phyloP scores from a whole-genome alignment of 2,113 vertebrate genomes.

The Mystacornis crossleyi region DNA sequence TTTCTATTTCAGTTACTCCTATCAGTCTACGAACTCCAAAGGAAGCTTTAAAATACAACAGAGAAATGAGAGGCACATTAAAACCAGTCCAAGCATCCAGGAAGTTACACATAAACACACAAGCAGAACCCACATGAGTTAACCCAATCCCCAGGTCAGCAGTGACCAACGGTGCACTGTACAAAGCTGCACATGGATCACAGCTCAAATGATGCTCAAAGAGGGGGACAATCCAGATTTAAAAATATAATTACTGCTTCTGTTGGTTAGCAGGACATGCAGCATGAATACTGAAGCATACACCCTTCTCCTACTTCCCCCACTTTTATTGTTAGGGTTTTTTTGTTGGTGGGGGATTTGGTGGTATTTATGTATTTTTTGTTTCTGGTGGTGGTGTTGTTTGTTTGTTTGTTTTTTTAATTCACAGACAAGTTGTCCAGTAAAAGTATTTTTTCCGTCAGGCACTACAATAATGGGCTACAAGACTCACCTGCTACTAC shows the following conservation, averaged over 20 bases:
- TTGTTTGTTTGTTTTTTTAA: background rate
- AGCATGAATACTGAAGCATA: background rate
- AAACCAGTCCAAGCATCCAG: background rate
- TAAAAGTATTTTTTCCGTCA: background rate
- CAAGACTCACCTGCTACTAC: background rate
- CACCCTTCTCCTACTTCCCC: rapidly evolving
- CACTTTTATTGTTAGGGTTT: background rate
- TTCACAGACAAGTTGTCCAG: background rate
- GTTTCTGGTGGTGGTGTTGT: background rate
- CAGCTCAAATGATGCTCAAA: background rate
- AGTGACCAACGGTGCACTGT: background rate
- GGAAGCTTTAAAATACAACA: slow-evolving; percentile 82
- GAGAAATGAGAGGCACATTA: slow-evolving; percentile 20
- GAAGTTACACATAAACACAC: background rate
- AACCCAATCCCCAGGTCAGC: background rate
- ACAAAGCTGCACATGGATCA: background rate
- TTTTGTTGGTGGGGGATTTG: background rate
- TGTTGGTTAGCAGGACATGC: background rate
- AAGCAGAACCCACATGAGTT: background rate
- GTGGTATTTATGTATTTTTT: background rate
- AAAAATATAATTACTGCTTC: background rate
- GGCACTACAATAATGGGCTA: background rate
- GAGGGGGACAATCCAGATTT: background rate
- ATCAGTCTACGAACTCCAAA: slow-evolving; percentile 96
- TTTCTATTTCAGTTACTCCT: slow-evolving; percentile 96